Evolutionary conservation across 2,797 vertebrate genomes (phyloP), one percentile per base, ranked within the genome.

Genomic region (Betta splendens): DNA sequence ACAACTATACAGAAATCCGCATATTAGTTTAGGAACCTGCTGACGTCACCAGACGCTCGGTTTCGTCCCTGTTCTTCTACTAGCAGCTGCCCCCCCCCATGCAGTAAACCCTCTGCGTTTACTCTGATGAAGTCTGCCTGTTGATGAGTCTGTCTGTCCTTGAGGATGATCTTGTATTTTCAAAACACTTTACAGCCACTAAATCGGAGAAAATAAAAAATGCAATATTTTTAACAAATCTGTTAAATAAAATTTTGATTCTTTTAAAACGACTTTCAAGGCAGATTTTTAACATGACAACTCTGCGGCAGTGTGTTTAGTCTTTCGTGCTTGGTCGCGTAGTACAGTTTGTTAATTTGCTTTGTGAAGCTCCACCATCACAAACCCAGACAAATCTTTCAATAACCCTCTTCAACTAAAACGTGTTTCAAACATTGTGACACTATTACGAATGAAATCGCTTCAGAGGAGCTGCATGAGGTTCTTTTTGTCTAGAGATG

Each of bases 341-440:
- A 20, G 11, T 16, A 39, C 16, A 46, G 47, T 36, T 28, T 47
- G 23, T 50, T 47, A 25, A 50, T 56, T 32, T 20, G 56, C 11
- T 15, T 57, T 39, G 26, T 26, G 13, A 15, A 20, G 20, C 13
- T 4, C 21, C 13, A 28, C 45, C 10, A 22, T 49, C 43, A 51
- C 5, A 54, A 49, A 75, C 44, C 58, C 28, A 15, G 12, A 58
- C 69, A 43, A 45, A 39, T 3, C 7, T 36, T 22, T 36, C 17
- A 15, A 26, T 17, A n/a, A 33, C 4, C 12, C 28, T 32, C 66
- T 38, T 32, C 50, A 46, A 37, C 28, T 44, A 35, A 23, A 40
- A 52, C 15, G 54, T 1, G 17, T 33, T 28, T 47, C 38, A 56
- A 45, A 33, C 29, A 53, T 13, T 29, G 35, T 22, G 13, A 26